Evolutionary conservation across 2,888 invertebrate genomes (phyloP).

Genomic region (Melikaiella ostensackeni): DNA sequence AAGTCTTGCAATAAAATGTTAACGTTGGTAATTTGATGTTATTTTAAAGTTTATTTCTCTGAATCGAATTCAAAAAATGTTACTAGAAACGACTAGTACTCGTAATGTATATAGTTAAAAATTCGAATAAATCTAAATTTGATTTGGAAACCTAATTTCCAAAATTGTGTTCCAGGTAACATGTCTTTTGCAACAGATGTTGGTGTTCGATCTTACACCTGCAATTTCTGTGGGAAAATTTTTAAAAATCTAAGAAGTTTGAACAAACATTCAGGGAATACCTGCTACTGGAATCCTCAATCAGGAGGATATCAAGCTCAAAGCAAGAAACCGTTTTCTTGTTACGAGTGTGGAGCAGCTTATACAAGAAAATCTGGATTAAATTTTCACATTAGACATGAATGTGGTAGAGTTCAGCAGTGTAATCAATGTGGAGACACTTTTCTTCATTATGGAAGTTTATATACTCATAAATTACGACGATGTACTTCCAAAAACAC

Average conservation of each 20-base stretch:
- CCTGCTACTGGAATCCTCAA: slow-evolving; percentile 63
- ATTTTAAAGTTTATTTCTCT: not conserved
- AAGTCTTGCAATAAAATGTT: not conserved
- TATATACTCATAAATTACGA: slow-evolving; percentile 55
- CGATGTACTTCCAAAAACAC: slow-evolving; percentile 43
- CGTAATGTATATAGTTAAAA: not conserved
- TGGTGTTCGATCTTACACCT: slow-evolving; percentile 49
- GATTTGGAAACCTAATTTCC: not conserved
- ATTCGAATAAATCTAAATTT: not conserved
- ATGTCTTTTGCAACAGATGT: not conserved
- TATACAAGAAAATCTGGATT: slow-evolving; percentile 63
- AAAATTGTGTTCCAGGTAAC: slow-evolving; percentile 23
- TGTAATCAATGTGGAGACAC: slow-evolving; percentile 62
- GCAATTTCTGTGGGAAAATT: slow-evolving; percentile 61
- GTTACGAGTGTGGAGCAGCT: slow-evolving; percentile 62
- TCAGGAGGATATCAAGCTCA: slow-evolving; percentile 57
- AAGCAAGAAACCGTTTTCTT: slow-evolving; percentile 58
- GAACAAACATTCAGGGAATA: slow-evolving; percentile 55
- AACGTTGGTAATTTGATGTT: not conserved
- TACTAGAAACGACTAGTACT: not conserved
- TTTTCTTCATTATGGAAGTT: slow-evolving; percentile 61
- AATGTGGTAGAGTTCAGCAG: slow-evolving; percentile 64
- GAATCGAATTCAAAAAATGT: not conserved
- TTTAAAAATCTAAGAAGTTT: slow-evolving; percentile 56
- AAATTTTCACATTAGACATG: slow-evolving; percentile 65